phyloP scores from a whole-genome alignment of 2,888 invertebrate genomes.

The Pycnomerus fuliginosus region DNA sequence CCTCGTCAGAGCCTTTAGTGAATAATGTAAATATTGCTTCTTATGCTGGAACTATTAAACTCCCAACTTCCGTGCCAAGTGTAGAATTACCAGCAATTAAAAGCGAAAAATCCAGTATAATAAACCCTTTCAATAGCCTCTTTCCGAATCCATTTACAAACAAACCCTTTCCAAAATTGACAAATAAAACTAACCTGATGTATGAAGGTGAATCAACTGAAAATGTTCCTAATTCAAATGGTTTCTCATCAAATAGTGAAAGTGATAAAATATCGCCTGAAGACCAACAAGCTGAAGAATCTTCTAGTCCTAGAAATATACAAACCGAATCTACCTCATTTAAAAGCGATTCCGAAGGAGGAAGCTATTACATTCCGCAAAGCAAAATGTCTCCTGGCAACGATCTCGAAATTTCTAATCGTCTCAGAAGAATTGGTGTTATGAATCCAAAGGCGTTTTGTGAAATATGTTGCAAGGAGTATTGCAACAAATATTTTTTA shows the following conservation, averaged over 20 bases:
- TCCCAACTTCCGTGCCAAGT: constrained; percentile 46
- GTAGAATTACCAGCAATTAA: constrained; percentile 40
- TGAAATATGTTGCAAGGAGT: constrained; percentile 90
- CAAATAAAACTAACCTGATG: constrained; percentile 36
- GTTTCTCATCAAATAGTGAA: constrained; percentile 36
- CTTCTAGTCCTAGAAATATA: constrained; percentile 45
- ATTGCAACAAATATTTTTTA: constrained; percentile 90
- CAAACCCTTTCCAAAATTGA: constrained; percentile 63
- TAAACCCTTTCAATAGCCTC: constrained; percentile 63
- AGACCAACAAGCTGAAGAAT: constrained; percentile 42
- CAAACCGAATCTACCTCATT: constrained; percentile 49
- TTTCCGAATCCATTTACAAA: constrained; percentile 74
- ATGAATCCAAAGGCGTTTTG: constrained; percentile 89
- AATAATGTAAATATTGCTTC: constrained; percentile 44
- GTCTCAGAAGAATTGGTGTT: constrained; percentile 75
- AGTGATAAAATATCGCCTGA: constrained; percentile 41
- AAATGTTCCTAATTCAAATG: constrained; percentile 39
- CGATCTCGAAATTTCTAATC: constrained; percentile 73
- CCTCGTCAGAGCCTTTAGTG: constrained; percentile 35
- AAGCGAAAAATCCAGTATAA: constrained; percentile 38
- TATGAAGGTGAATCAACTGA: constrained; percentile 41
- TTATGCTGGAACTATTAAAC: constrained; percentile 44
- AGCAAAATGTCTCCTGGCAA: constrained; percentile 48
- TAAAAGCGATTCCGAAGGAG: constrained; percentile 46
- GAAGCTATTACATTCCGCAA: constrained; percentile 42